Conservation (phyloP, 2,113 vertebrate genomes). For the Apaloderma vittatum region DNA sequence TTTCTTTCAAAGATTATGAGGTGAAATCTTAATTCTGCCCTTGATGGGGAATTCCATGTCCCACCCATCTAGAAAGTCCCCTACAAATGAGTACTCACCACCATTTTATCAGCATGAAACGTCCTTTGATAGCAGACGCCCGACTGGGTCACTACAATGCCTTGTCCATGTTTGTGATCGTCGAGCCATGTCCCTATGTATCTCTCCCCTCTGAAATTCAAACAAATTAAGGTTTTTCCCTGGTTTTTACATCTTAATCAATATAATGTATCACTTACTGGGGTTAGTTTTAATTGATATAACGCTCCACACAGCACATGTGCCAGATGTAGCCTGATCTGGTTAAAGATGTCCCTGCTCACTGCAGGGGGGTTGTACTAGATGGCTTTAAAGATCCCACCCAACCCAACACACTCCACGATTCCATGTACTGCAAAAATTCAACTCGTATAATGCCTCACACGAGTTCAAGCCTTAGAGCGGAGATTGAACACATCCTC, state of each 20-base stretch:
- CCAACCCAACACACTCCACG: too few relatives aligned
- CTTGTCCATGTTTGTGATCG: slow-evolving; percentile 73
- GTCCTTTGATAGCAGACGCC: slow-evolving; percentile 80
- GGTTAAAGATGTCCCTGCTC: too few relatives aligned
- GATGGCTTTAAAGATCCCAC: too few relatives aligned
- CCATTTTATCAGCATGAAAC: slow-evolving; percentile 78
- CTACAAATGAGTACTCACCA: slow-evolving; percentile 57
- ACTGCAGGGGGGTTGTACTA: too few relatives aligned
- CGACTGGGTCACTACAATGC: slow-evolving; percentile 80
- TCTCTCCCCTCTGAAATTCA: slow-evolving; percentile 74
- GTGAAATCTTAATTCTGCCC: not conserved
- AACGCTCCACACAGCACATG: fast-evolving
- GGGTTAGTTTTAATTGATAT: fast-evolving
- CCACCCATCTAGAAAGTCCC: fast-evolving
- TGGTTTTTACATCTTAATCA: not conserved
- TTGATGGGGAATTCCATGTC: fast-evolving
- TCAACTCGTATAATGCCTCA: fast-evolving
- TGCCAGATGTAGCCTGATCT: not conserved
- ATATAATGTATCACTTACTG: too few relatives aligned
- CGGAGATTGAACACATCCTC: not conserved
- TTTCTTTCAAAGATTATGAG: not conserved
- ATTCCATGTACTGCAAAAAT: not conserved
- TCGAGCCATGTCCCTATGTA: slow-evolving; percentile 83
- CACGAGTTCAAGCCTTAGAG: not conserved
- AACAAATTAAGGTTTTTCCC: fast-evolving